Conservation (phyloP, 2,888 invertebrate species). For the Eurois occulta region DNA sequence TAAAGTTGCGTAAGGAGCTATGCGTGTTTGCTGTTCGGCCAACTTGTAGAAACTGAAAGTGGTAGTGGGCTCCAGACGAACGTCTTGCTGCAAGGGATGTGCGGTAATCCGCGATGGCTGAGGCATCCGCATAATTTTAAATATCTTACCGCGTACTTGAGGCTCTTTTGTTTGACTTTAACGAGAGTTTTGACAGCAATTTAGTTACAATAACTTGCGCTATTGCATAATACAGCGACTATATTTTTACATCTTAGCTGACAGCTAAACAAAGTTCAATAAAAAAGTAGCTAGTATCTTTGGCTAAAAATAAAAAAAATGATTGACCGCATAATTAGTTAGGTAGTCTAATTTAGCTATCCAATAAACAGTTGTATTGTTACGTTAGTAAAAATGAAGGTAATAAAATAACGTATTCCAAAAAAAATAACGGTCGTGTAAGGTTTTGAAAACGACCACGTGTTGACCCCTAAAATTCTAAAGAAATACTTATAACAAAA, state of each 20-base stretch:
- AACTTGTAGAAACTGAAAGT: conserved; percentile 88
- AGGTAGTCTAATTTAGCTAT: neutral
- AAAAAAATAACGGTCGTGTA: neutral
- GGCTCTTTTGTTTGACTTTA: conserved; percentile 17
- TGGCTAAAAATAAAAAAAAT: neutral
- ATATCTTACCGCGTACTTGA: conserved; percentile 31
- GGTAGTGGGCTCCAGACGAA: conserved; percentile 67
- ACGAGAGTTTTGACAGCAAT: conserved; percentile 18
- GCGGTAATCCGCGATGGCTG: conserved; percentile 56
- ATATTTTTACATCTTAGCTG: neutral
- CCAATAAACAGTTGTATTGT: conserved; percentile 3
- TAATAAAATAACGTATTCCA: neutral
- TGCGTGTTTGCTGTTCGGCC: conserved; percentile 81
- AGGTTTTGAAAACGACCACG: neutral
- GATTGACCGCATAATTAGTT: too few species aligned
- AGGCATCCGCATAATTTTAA: conserved; percentile 50
- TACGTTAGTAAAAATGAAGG: neutral
- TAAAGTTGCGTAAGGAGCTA: conserved; percentile 75
- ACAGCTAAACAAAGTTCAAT: neutral
- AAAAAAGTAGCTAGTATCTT: neutral
- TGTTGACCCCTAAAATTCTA: too few species aligned
- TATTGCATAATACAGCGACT: conserved; percentile 10
- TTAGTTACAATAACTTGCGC: neutral
- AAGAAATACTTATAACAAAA: neutral
- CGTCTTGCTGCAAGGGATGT: conserved; percentile 67